Conservation (phyloP, 2,797 vertebrate species). For the Bryconaethiops microstoma region DNA sequence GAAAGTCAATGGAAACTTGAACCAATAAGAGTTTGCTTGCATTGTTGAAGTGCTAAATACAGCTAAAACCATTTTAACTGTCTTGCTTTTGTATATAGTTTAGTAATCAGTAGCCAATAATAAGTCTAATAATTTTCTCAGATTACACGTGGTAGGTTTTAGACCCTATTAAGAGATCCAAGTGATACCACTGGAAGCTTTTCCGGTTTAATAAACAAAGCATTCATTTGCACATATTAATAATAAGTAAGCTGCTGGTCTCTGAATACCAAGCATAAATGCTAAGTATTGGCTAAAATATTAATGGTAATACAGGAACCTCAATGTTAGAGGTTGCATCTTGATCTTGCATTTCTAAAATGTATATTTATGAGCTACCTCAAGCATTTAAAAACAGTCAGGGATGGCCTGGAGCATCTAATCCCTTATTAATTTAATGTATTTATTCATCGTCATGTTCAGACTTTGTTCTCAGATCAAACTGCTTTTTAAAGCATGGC, state of each 20-base stretch:
- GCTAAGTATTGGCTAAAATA: constrained; percentile 62
- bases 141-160: constrained; percentile 21
- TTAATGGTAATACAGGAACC: constrained; percentile 72
- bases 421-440: constrained; percentile 76
- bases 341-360: constrained; percentile 74
- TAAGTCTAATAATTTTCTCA: neutral
- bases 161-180: constrained; percentile 30
- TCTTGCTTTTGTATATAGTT: neutral
- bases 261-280: constrained; percentile 60
- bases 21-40: too few relatives aligned
- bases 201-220: constrained; percentile 74
- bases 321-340: constrained; percentile 78
- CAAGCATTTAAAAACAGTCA: constrained; percentile 73
- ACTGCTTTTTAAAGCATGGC: constrained; percentile 72
- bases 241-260: constrained; percentile 66
- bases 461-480: constrained; percentile 70
- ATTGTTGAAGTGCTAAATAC: neutral
- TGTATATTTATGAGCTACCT: constrained; percentile 80
- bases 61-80: neutral
- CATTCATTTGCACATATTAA: constrained; percentile 80
- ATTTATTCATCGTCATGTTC: constrained; percentile 79
- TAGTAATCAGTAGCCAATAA: constrained; percentile 9
- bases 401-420: constrained; percentile 66
- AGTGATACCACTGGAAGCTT: constrained; percentile 63
- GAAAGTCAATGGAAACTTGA: too few relatives aligned